Percentiles rank a stretch among this genome's conserved stretches.
Evolutionary conservation across 2,888 invertebrate species (phyloP).

Genomic region (Nephrocerus scutellatus): DNA sequence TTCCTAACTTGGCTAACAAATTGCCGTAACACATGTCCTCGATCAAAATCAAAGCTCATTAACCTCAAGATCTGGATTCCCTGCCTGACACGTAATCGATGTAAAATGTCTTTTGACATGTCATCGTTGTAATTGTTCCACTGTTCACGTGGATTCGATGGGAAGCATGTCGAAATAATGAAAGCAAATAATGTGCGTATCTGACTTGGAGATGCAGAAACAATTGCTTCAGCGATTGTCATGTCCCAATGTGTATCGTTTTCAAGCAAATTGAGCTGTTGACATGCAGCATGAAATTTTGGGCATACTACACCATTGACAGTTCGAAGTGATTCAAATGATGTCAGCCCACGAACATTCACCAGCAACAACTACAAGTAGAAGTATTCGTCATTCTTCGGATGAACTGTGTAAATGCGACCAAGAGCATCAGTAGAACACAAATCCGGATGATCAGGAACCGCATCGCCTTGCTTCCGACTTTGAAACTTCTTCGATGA

Average conservation of each 20-base stretch:
- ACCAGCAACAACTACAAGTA: constrained; percentile 33
- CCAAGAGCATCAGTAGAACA: too few relatives aligned
- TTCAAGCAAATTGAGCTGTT: constrained; percentile 1
- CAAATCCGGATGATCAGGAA: too few relatives aligned
- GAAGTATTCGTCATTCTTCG: too few relatives aligned
- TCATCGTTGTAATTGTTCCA: constrained; percentile 6
- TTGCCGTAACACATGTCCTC: constrained; percentile 15
- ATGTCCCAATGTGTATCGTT: too few relatives aligned
- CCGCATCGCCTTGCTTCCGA: constrained; percentile 30
- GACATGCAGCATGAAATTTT: constrained; percentile 1
- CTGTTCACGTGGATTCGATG: constrained; percentile 6
- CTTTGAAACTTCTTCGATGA: constrained; percentile 32
- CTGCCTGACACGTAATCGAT: too few relatives aligned
- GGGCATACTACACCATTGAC: too few relatives aligned
- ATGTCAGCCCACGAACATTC: too few relatives aligned
- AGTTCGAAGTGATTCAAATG: too few relatives aligned
- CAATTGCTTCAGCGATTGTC: constrained; percentile 2
- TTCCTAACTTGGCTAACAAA: too few relatives aligned
- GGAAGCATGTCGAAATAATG: constrained; percentile 2
- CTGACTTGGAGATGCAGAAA: constrained; percentile 4
- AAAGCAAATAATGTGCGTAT: constrained; percentile 4
- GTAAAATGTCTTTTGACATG: constrained; percentile 8
- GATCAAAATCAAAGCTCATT: constrained; percentile 16
- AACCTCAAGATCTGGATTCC: constrained; percentile 6
- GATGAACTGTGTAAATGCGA: too few relatives aligned